A percentile compares a stretch with the other conserved stretches of the same genome.
Conservation (phyloP, 2,113 vertebrate species). For the Symphodus melops region DNA sequence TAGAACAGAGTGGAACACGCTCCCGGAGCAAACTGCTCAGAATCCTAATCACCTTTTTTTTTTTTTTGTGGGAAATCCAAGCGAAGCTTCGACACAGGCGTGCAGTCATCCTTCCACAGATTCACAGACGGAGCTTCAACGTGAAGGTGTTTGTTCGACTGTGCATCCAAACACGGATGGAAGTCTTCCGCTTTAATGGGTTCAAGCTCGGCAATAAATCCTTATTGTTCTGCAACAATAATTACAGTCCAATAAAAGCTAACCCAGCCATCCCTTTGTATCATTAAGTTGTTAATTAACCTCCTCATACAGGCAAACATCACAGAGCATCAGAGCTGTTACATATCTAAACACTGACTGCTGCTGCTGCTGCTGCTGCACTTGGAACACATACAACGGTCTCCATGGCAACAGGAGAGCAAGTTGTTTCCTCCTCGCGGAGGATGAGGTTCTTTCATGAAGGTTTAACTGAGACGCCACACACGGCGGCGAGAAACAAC, state of each 20-base stretch:
- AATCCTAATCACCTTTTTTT: constrained; percentile 61
- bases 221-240: no score
- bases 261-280: not conserved
- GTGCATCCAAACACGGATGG: not conserved
- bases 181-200: not conserved
- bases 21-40: constrained; percentile 36
- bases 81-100: constrained; percentile 45
- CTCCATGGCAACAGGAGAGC: constrained; percentile 78
- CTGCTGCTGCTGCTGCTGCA: constrained; percentile 43
- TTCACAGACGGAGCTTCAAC: not conserved
- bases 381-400: constrained; percentile 54
- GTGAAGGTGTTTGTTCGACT: not conserved
- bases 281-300: constrained; percentile 41
- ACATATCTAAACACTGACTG: constrained; percentile 49
- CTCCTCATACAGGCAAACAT: constrained; percentile 16
- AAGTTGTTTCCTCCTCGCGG: constrained; percentile 54
- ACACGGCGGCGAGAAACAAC: not conserved
- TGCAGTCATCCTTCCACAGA: constrained; percentile 12
- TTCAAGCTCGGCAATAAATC: not conserved
- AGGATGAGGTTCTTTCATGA: constrained; percentile 63
- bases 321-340: constrained; percentile 41
- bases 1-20: constrained; percentile 38
- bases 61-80: constrained; percentile 47
- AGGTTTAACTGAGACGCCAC: constrained; percentile 32
- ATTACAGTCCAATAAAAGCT: not conserved